These are phyloP conservation scores for Nomada fabriciana DNA, from an alignment of 2,888 invertebrate species.

Conservation along the genomic window DNA sequence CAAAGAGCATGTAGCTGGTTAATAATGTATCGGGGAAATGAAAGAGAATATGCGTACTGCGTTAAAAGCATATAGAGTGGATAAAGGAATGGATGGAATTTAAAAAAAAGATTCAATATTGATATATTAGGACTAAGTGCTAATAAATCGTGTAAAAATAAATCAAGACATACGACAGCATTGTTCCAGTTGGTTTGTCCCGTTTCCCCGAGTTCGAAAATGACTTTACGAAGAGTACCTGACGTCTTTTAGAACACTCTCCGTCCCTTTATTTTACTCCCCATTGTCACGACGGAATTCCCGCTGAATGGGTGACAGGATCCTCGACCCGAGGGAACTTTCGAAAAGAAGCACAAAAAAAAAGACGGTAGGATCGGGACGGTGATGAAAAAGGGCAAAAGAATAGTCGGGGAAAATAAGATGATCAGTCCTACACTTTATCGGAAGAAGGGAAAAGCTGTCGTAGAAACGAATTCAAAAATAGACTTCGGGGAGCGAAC, in stretches of 20 bases:
- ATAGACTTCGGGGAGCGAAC: constrained; percentile 61
- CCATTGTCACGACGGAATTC: constrained; percentile 45
- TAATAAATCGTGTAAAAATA: constrained; percentile 15
- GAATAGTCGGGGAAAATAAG: not conserved
- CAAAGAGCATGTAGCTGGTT: too few relatives aligned
- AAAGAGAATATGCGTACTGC: too few relatives aligned
- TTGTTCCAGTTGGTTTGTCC: not conserved
- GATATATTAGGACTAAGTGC: not conserved
- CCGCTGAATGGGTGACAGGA: constrained; percentile 22
- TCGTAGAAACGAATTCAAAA: constrained; percentile 68
- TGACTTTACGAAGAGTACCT: constrained; percentile 26
- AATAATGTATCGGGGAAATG: too few relatives aligned
- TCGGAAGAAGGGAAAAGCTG: constrained; percentile 66
- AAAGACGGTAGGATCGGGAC: not conserved
- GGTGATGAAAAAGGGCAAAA: not conserved
- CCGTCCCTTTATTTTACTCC: constrained; percentile 37
- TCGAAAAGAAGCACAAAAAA: constrained; percentile 28
- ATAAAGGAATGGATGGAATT: too few relatives aligned
- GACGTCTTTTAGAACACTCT: constrained; percentile 32
- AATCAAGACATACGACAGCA: not conserved
- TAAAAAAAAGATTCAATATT: not conserved
- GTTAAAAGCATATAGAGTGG: too few relatives aligned
- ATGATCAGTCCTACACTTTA: constrained; percentile 56
- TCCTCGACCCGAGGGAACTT: constrained; percentile 34
- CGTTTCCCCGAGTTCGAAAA: constrained; percentile 9